Evolutionary conservation across 1,140 invertebrate genomes (phyloP).

Genomic region (Sesamia nonagrioides): DNA sequence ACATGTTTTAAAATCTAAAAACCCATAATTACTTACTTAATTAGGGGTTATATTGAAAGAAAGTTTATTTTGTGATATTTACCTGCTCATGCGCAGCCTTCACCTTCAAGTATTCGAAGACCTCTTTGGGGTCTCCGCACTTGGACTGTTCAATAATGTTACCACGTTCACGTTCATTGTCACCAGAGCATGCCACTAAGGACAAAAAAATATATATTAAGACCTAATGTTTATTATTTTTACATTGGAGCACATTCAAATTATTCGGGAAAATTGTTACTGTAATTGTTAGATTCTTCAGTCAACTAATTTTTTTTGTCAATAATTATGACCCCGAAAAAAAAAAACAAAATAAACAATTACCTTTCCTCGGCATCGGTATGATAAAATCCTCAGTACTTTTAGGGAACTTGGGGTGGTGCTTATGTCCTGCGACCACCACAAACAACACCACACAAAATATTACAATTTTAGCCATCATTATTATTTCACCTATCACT

Average conservation of each 20-base stretch:
- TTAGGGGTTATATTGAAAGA: not conserved
- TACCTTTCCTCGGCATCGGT: slow-evolving; percentile 68
- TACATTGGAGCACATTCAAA: not conserved
- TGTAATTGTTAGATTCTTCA: not conserved
- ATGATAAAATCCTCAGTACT: slow-evolving; percentile 64
- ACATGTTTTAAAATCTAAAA: not conserved
- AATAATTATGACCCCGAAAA: too few species aligned
- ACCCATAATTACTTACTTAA: too few species aligned
- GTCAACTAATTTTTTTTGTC: not conserved
- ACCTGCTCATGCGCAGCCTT: slow-evolving; percentile 74
- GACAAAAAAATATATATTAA: slow-evolving; percentile 52
- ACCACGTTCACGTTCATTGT: slow-evolving; percentile 64
- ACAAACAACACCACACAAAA: slow-evolving; percentile 67
- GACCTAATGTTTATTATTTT: not conserved
- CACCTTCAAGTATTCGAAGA: slow-evolving; percentile 71
- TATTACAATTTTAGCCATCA: slow-evolving; percentile 69
- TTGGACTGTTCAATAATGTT: slow-evolving; percentile 74
- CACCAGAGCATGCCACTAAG: slow-evolving; percentile 71
- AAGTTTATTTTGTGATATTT: slow-evolving; percentile 44
- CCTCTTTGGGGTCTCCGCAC: slow-evolving; percentile 79
- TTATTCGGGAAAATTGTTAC: not conserved
- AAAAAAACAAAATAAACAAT: slow-evolving; percentile 42
- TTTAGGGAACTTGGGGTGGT: slow-evolving; percentile 75
- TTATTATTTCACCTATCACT: slow-evolving; percentile 54
- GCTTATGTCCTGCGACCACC: slow-evolving; percentile 65